phyloP scores from a whole-genome alignment of 1,140 invertebrate genomes.

The Oscheius sp. region DNA sequence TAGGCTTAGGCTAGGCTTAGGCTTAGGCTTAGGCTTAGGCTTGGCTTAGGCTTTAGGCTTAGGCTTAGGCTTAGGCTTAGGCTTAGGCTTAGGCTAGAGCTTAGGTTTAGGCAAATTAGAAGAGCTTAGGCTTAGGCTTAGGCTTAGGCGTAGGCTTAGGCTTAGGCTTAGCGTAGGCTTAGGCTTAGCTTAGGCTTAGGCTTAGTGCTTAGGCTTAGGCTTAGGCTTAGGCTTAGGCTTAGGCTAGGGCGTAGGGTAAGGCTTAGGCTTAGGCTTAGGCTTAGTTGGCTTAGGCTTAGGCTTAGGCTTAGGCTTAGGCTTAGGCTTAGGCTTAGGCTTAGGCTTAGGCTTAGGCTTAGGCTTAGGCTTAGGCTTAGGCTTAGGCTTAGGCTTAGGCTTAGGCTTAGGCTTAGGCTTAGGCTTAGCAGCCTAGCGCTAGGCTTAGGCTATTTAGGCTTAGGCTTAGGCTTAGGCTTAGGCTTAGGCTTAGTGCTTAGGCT shows the following conservation, averaged over 20 bases:
- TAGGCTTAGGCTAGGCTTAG: constrained; percentile 19
- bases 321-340: constrained; percentile 35
- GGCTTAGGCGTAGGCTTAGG: neutral
- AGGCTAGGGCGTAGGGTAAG: constrained; percentile 23
- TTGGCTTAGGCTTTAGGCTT: constrained; percentile 6
- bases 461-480: constrained; percentile 32
- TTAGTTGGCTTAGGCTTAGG: constrained; percentile 31
- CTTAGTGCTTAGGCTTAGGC: neutral
- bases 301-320: constrained; percentile 33
- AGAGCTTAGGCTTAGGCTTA: constrained; percentile 15
- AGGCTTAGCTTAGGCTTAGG: neutral
- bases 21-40: constrained; percentile 23
- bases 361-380: constrained; percentile 32
- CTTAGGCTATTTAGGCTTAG: constrained; percentile 32
- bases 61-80: constrained; percentile 25
- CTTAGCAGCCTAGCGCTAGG: constrained; percentile 27
- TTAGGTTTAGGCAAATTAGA: neutral
- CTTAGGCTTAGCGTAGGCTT: constrained; percentile 8
- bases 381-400: constrained; percentile 34
- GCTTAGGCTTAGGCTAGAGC: constrained; percentile 17
- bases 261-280: constrained; percentile 33
- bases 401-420: constrained; percentile 34
- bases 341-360: constrained; percentile 31
- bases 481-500: constrained; percentile 22
- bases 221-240: constrained; percentile 14